These are phyloP conservation scores for Cydia splendana DNA, from an alignment of 1,140 invertebrate species.

Conservation along the genomic window DNA sequence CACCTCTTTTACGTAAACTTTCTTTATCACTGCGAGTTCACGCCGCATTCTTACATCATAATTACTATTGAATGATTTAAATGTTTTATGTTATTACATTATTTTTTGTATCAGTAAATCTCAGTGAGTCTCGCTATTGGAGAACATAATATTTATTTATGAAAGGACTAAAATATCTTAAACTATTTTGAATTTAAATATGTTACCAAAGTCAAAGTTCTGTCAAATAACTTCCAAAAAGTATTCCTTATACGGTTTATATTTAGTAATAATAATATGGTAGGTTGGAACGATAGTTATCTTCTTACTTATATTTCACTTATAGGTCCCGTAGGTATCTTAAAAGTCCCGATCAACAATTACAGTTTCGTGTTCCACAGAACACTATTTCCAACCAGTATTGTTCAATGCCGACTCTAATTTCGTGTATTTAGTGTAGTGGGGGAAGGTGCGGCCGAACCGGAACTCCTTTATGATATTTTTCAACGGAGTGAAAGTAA, in stretches of 20 bases:
- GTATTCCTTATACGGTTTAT: no score
- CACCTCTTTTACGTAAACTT: conserved; percentile 60
- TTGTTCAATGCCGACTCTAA: neutral
- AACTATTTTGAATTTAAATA: no score
- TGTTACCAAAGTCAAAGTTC: no score
- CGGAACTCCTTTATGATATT: conserved; percentile 55
- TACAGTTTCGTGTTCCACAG: neutral
- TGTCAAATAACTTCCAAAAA: no score
- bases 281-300: no score
- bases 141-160: no score
- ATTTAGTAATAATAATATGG: no score
- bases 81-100: neutral
- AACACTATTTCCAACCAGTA: neutral
- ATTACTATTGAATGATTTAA: neutral
- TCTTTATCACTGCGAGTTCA: conserved; percentile 49
- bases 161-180: no score
- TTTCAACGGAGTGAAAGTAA: conserved; percentile 67
- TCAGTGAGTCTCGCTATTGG: no score
- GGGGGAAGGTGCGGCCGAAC: conserved; percentile 46
- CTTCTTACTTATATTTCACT: no score
- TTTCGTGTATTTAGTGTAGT: neutral
- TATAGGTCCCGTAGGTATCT: no score
- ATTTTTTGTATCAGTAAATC: neutral
- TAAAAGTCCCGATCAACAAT: no score
- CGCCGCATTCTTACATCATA: conserved; percentile 36